A percentile compares a stretch with the other conserved stretches of the same genome.
These are phyloP conservation scores for Notodonta ziczac DNA, from an alignment of 2,888 invertebrate genomes.

Conservation along the genomic window DNA sequence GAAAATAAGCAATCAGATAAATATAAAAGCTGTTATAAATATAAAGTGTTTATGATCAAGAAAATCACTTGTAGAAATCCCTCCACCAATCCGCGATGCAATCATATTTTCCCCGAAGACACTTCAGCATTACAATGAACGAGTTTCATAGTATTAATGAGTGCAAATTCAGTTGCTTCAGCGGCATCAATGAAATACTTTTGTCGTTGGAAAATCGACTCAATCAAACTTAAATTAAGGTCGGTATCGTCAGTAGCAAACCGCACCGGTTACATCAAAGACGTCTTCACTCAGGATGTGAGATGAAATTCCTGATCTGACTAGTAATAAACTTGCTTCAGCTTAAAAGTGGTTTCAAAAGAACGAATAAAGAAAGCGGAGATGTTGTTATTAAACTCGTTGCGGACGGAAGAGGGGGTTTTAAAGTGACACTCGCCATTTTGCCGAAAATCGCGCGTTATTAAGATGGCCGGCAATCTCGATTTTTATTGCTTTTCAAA, in stretches of 20 bases:
- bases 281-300: conserved; percentile 72
- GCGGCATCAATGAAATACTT: conserved; percentile 40
- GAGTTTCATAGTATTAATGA: conserved; percentile 44
- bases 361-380: conserved; percentile 75
- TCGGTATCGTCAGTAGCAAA: conserved; percentile 34
- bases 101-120: conserved; percentile 23
- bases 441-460: conserved; percentile 38
- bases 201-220: conserved; percentile 41
- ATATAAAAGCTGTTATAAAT: background rate
- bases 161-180: conserved; percentile 41
- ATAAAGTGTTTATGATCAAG: background rate
- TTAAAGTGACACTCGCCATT: conserved; percentile 64
- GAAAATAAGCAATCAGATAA: no score
- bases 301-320: conserved; percentile 83
- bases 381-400: conserved; percentile 73
- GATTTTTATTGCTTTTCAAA: conserved; percentile 67
- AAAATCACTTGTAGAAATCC: background rate
- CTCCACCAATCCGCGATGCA: conserved; percentile 17
- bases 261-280: conserved; percentile 73
- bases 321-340: conserved; percentile 80
- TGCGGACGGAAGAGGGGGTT: conserved; percentile 69
- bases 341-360: conserved; percentile 76
- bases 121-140: conserved; percentile 39
- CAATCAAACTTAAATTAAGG: conserved; percentile 38
- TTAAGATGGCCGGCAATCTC: conserved; percentile 66